phyloP scores from a whole-genome alignment of 2,888 invertebrate genomes.

The Meliscaeva auricollis region DNA sequence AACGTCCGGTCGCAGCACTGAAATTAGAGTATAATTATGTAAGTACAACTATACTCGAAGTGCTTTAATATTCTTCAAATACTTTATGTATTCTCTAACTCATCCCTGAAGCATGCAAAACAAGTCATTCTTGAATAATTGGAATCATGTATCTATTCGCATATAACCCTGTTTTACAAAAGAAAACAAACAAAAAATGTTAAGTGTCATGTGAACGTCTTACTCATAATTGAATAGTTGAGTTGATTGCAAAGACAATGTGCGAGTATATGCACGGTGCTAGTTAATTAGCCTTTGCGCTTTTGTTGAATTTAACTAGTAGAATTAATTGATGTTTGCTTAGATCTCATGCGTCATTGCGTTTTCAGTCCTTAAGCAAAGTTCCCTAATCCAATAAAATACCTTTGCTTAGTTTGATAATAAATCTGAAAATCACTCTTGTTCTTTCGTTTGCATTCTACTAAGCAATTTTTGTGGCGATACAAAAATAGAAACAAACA shows the following conservation, averaged over 20 bases:
- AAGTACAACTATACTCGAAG: too few species aligned
- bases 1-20: too few species aligned
- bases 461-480: background rate
- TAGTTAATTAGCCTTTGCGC: conserved; percentile 25
- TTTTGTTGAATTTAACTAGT: conserved; percentile 24
- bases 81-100: too few species aligned
- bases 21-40: too few species aligned
- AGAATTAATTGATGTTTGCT: conserved; percentile 10
- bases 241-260: background rate
- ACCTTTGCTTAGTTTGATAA: background rate
- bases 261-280: background rate
- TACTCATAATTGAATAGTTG: conserved; percentile 33
- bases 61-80: too few species aligned
- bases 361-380: background rate
- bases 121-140: background rate
- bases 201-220: conserved; percentile 59
- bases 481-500: background rate
- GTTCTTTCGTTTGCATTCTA: background rate
- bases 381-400: background rate
- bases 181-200: conserved; percentile 29
- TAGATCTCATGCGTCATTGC: background rate
- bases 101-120: too few species aligned
- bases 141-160: background rate
- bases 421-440: background rate
- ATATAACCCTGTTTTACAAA: background rate